phyloP scores from a whole-genome alignment of 2,888 invertebrate species.

The Troilus luridus region DNA sequence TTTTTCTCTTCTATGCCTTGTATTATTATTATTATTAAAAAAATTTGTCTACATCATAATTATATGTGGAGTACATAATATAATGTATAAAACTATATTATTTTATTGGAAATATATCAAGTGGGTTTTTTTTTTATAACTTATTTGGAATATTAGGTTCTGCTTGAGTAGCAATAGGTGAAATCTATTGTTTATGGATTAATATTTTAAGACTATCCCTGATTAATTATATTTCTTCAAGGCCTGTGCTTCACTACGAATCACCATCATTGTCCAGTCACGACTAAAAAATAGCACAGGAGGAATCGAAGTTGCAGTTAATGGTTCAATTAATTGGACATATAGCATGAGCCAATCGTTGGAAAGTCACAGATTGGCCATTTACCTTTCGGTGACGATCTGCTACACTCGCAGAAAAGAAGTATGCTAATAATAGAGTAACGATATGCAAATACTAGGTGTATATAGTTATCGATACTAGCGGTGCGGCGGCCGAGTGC shows the following conservation, averaged over 20 bases:
- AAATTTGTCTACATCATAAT: too few relatives aligned
- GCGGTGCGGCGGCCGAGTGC: constrained; percentile 15
- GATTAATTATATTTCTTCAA: too few relatives aligned
- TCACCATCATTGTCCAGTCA: neutral
- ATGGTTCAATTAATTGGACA: neutral
- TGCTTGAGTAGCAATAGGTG: too few relatives aligned
- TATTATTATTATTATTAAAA: too few relatives aligned
- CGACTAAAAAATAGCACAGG: neutral
- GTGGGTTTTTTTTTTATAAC: too few relatives aligned
- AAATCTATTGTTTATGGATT: too few relatives aligned
- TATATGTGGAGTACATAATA: too few relatives aligned
- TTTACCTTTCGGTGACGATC: neutral
- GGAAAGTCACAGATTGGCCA: neutral
- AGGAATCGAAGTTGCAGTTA: neutral
- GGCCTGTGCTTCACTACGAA: neutral
- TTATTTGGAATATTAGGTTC: too few relatives aligned
- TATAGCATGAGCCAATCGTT: neutral
- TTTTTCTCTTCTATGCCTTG: too few relatives aligned
- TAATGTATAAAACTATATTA: too few relatives aligned
- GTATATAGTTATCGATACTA: neutral
- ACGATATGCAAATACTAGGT: constrained; percentile 22
- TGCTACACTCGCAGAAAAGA: neutral
- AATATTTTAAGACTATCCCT: too few relatives aligned
- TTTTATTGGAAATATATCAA: too few relatives aligned
- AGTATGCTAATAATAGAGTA: constrained; percentile 6